Evolutionary conservation across 2,113 vertebrate genomes (phyloP).

Genomic region (Crotalus helleri): DNA sequence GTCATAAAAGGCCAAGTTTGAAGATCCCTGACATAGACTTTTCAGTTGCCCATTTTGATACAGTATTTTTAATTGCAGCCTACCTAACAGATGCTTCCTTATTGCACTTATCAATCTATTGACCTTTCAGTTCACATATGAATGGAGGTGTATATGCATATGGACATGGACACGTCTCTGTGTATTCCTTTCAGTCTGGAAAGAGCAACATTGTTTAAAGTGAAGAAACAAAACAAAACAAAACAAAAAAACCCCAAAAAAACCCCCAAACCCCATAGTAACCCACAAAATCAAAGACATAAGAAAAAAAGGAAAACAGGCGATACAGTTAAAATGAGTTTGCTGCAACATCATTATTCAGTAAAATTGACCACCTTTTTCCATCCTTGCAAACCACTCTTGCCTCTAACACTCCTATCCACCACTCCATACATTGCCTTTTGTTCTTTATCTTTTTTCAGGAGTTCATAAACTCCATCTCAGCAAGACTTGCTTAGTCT

Average conservation of each 20-base stretch:
- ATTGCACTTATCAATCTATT: neutral
- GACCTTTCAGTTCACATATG: neutral
- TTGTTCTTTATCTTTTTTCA: neutral
- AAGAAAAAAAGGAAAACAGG: neutral
- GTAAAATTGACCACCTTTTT: neutral
- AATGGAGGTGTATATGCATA: neutral
- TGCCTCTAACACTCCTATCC: neutral
- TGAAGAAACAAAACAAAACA: neutral
- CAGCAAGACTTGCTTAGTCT: neutral
- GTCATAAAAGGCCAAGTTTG: too few species aligned
- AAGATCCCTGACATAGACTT: neutral
- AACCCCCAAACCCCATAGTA: neutral
- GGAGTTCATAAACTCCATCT: neutral
- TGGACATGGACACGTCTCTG: neutral
- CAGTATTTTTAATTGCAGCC: neutral
- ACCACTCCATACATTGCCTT: neutral
- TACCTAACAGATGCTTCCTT: neutral
- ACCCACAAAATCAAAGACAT: neutral
- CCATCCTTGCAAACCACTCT: neutral
- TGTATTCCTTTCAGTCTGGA: neutral
- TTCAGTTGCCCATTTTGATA: neutral
- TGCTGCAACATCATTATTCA: neutral
- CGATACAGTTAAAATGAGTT: neutral
- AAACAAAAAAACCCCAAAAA: neutral
- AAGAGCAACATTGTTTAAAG: neutral